Base-by-base conservation (phyloP, 2,888 invertebrate genomes). In the Trissolcus japonicus region DNA sequence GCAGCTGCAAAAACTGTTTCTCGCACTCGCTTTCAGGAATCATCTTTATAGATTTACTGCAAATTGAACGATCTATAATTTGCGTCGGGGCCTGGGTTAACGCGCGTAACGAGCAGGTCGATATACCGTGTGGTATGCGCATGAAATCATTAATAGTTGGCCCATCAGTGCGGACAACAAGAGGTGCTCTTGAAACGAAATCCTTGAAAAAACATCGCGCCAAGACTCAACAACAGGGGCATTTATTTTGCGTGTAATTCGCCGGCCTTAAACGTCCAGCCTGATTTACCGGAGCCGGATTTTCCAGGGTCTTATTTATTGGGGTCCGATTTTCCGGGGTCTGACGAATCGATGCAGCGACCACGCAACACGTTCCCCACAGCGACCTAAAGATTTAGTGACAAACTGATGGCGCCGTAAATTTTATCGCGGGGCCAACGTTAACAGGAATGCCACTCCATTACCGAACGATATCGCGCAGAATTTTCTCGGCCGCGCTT, bases 161-260 rank as follows among this genome's bases (percentile, higher is more conserved):
- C 80, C 82, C 82, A 83, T 84, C 83, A 79, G 54, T 78, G 21
- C 48, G 43, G 74, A 41, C 67, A 68, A 68, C 48, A 35, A 40
- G 50, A 59, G 62, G 56, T 61, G 66, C 67, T 51, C 76, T 71
- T 61, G 76, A 76, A 76, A 76, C 41, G 40, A 67, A 67, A 67
- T 25, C 61, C 13, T 46, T 41, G 51, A 62, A 54, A 61, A 65
- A 57, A 79, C 66, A 66, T 79, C 62, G 71, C 72, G 57, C 73
- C 62, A 57, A 46, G 57, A 13, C 54, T 57, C 40, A 13, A 48
- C 51, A 13, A 51, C 17, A 51, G 62, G 81, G 80, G 83, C 86
- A 87, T 88, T 88, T 86, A 86, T 87, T 87, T 86, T 83, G 84
- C 87, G 86, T 85, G 86, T 87, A 88, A 88, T 88, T 87, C 87